Evolutionary conservation across 2,888 invertebrate species (phyloP).

Genomic region (Drosophila affinis): DNA sequence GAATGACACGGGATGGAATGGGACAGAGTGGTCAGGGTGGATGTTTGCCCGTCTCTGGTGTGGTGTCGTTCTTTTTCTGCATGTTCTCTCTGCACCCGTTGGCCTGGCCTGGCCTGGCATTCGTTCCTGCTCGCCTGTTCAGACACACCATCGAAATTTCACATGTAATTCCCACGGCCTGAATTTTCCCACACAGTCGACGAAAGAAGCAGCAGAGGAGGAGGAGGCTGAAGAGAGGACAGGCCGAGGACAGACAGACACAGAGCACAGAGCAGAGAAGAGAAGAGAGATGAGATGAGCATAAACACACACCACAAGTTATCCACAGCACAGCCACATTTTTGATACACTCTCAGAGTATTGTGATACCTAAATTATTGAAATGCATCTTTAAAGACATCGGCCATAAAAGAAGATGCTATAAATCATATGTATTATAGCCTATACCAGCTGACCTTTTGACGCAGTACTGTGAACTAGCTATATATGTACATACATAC

Average conservation of each 20-base stretch:
- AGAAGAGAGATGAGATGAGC: background rate
- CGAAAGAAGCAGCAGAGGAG: constrained; percentile 57
- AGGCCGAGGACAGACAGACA: constrained; percentile 56
- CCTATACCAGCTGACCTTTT: no score
- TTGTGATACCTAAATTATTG: background rate
- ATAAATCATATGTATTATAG: no score
- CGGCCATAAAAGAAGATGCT: no score
- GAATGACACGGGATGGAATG: constrained; percentile 21
- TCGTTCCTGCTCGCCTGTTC: constrained; percentile 82
- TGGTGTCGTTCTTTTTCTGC: constrained; percentile 12
- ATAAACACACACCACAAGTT: background rate
- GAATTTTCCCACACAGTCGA: constrained; percentile 82
- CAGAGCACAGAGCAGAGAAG: constrained; percentile 27
- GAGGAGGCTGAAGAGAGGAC: constrained; percentile 52
- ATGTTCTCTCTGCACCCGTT: constrained; percentile 2
- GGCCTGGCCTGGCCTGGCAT: constrained; percentile 10
- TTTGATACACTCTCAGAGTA: constrained; percentile 2
- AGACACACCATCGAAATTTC: constrained; percentile 84
- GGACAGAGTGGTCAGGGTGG: constrained; percentile 17
- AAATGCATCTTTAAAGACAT: background rate
- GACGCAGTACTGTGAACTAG: no score
- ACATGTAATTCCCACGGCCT: constrained; percentile 84
- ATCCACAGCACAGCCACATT: constrained; percentile 12
- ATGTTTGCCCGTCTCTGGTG: constrained; percentile 35
- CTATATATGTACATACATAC: no score